Percentiles rank a stretch among this genome's conserved stretches.
Conservation (phyloP, 2,797 vertebrate genomes). For the Austrolebias charrua region DNA sequence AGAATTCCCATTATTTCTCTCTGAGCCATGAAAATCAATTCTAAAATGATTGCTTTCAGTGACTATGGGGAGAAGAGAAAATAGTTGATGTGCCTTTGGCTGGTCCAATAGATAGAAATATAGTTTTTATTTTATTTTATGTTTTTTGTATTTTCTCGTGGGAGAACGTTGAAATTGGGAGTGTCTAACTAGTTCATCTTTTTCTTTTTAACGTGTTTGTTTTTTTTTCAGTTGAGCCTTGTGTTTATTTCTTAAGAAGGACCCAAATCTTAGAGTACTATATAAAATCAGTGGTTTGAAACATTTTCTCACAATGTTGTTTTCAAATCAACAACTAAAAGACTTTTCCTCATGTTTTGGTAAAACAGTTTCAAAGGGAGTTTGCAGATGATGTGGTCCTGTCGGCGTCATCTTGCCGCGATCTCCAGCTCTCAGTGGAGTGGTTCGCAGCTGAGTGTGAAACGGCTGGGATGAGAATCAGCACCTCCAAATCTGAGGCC, state of each 20-base stretch:
- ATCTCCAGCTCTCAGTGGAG: too few relatives aligned
- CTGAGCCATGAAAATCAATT: constrained; percentile 99
- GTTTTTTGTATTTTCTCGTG: constrained; percentile 70
- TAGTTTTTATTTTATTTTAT: constrained; percentile 60
- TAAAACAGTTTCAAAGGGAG: too few relatives aligned
- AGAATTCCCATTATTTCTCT: constrained; percentile 98
- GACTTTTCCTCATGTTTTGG: too few relatives aligned
- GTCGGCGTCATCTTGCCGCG: too few relatives aligned
- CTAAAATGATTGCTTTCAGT: constrained; percentile 95
- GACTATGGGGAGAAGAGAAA: constrained; percentile 74
- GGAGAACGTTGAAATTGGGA: constrained; percentile 69
- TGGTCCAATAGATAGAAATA: constrained; percentile 86
- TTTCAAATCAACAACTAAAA: neutral
- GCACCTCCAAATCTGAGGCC: too few relatives aligned
- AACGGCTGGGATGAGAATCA: too few relatives aligned
- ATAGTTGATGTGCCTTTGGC: constrained; percentile 89
- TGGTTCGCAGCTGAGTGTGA: too few relatives aligned
- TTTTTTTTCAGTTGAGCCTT: constrained; percentile 57
- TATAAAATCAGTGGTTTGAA: constrained; percentile 53
- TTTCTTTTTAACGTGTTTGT: constrained; percentile 61
- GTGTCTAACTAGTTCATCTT: constrained; percentile 67
- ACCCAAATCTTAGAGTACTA: constrained; percentile 46
- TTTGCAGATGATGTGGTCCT: too few relatives aligned
- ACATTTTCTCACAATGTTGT: neutral
- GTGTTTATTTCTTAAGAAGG: constrained; percentile 58